Base-by-base conservation (phyloP, 2,113 vertebrate genomes). In the Malurus cyaneus region DNA sequence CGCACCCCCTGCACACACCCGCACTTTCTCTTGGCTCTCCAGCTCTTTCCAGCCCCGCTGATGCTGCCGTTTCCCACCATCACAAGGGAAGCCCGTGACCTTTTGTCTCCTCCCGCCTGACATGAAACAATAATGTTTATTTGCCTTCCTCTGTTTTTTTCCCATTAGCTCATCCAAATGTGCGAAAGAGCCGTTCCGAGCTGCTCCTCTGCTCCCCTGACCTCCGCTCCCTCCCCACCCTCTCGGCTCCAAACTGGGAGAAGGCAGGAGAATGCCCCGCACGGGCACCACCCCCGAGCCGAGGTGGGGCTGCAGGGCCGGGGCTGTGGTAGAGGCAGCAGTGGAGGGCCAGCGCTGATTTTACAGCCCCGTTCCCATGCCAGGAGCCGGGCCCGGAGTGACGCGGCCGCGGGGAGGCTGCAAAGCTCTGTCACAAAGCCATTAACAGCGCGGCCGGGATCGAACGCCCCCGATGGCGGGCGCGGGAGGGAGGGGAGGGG, bases 101-200 rank as follows among this genome's bases (percentile, higher is more conserved):
- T 96, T 96, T 96, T 95, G 95, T 96, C 94, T 96, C 95, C 86
- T 96, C 93, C 92, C 44, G 93, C 94, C 94, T 86, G 94, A 94
- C 94, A 93, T 73, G 72, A 92, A 96, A 96, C 95, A 96, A 96
- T 96, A 90, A 94, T 96, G 96, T 96, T 96, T 96, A 96, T 96
- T 96, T 93, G 92, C 95, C 92, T 96, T 93, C 95, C 91, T 73
- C 95, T 90, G 64, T 24, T 88, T 96, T 95, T 95, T 95, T 88
- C 95, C 96, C 96, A 93, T 95, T 92, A 92, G 88, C 88, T 93
- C 94, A 92, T 95, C 96, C 96, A 91, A 95, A 95, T 56, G 94
- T 93, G 96, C 56, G 69, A 95, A 94, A 94, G 94, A 94, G 95
- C 86, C 41, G 2, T n/a, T 89, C 81, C 60, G 4, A 88, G 94